Percentiles rank a stretch among this genome's conserved stretches.
phyloP scores from a whole-genome alignment of 2,888 invertebrate genomes.

The Nomada lathburiana region DNA sequence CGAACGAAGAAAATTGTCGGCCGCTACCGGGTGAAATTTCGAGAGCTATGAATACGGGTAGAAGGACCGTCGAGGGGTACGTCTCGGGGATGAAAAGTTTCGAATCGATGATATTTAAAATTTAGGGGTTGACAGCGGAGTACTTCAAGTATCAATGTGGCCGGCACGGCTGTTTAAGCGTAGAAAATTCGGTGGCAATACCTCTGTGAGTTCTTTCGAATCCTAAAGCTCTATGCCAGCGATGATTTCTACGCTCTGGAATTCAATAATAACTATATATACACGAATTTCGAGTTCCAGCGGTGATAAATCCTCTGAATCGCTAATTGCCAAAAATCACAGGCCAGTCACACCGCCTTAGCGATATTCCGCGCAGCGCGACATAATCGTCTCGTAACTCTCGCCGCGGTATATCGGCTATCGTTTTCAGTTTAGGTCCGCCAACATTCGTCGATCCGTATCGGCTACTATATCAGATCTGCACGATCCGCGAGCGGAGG shows the following conservation, averaged over 20 bases:
- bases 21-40: slow-evolving; percentile 10
- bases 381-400: slow-evolving; percentile 35
- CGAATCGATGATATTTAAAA: too few species aligned
- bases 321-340: neutral
- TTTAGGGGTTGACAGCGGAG: too few species aligned
- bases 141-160: too few species aligned
- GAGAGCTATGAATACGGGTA: neutral
- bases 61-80: neutral
- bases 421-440: slow-evolving; percentile 30
- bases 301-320: slow-evolving; percentile 3
- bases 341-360: neutral
- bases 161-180: too few species aligned
- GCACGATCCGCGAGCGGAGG: slow-evolving; percentile 44
- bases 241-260: neutral
- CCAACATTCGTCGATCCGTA: slow-evolving; percentile 39
- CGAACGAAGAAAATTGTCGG: slow-evolving; percentile 45
- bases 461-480: slow-evolving; percentile 34
- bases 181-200: neutral
- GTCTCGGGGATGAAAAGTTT: neutral
- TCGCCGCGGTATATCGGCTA: slow-evolving; percentile 5
- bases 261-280: neutral
- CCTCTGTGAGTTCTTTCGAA: neutral
- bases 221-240: neutral
- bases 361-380: neutral
- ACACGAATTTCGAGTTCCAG: neutral